Conservation (phyloP, 2,797 vertebrate species). For the Epinephelus awoara region DNA sequence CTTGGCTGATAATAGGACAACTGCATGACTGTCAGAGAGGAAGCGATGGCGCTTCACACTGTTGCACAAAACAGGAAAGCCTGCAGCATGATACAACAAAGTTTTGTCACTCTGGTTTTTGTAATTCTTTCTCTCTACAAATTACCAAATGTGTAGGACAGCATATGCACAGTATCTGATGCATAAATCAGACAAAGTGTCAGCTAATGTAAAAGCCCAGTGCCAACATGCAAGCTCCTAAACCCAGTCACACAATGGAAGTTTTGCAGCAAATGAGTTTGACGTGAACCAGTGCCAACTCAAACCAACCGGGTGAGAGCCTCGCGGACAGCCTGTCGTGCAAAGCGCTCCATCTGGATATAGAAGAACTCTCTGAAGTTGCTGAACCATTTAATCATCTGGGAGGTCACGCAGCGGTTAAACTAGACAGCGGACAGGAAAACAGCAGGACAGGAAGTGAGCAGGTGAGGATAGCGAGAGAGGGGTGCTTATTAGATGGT, state of each 20-base stretch:
- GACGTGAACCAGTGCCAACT: constrained; percentile 28
- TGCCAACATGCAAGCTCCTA: background rate
- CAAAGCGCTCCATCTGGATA: constrained; percentile 91
- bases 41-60: background rate
- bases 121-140: background rate
- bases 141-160: background rate
- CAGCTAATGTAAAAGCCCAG: background rate
- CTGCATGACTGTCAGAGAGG: background rate
- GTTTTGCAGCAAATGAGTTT: constrained; percentile 21
- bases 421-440: constrained; percentile 74
- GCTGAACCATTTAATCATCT: constrained; percentile 92
- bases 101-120: background rate
- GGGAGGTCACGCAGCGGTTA: constrained; percentile 89
- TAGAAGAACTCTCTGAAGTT: constrained; percentile 92
- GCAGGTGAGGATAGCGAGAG: constrained; percentile 4
- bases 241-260: constrained; percentile 16
- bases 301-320: constrained; percentile 79
- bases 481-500: background rate
- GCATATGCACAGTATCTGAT: background rate
- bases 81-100: background rate
- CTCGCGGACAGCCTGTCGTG: constrained; percentile 87
- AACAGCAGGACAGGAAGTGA: constrained; percentile 42
- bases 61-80: background rate
- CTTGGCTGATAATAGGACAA: no score
- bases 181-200: background rate